Percentiles rank a stretch among this genome's conserved stretches.
Evolutionary conservation across 2,113 vertebrate species (phyloP).

Genomic region (Ictidomys tridecemlineatus): DNA sequence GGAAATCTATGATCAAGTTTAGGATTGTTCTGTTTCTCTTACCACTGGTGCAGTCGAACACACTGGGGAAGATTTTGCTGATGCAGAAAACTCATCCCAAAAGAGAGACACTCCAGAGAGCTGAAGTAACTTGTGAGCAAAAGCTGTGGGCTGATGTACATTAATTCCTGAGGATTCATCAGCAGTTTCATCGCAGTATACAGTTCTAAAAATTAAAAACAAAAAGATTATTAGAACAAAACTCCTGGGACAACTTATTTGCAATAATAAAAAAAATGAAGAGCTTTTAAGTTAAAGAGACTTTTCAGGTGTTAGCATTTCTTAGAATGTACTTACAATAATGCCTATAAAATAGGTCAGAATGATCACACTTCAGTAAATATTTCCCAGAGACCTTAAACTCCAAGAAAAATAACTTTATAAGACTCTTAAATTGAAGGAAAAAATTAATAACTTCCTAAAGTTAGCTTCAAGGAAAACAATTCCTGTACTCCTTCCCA

Average conservation of each 20-base stretch:
- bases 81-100: constrained; percentile 97
- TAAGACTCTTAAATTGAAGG: not conserved
- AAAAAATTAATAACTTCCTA: not conserved
- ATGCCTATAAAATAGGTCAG: not conserved
- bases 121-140: constrained; percentile 96
- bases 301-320: not conserved
- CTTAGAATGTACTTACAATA: not conserved
- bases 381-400: not conserved
- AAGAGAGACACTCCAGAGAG: constrained; percentile 95
- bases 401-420: not conserved
- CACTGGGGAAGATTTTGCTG: constrained; percentile 92
- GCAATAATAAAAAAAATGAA: not conserved
- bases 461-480: constrained; percentile 7
- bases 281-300: not conserved
- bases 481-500: not conserved
- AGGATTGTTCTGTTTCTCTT: constrained; percentile 74
- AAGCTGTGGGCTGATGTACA: constrained; percentile 96
- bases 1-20: not conserved
- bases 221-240: constrained; percentile 52
- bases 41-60: constrained; percentile 93
- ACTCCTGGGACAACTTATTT: not conserved
- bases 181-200: constrained; percentile 96
- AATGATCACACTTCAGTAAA: not conserved
- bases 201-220: constrained; percentile 89
- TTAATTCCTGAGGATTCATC: constrained; percentile 95